Conservation (phyloP, 2,113 vertebrate genomes). For the Phalacrocorax brasilianus region DNA sequence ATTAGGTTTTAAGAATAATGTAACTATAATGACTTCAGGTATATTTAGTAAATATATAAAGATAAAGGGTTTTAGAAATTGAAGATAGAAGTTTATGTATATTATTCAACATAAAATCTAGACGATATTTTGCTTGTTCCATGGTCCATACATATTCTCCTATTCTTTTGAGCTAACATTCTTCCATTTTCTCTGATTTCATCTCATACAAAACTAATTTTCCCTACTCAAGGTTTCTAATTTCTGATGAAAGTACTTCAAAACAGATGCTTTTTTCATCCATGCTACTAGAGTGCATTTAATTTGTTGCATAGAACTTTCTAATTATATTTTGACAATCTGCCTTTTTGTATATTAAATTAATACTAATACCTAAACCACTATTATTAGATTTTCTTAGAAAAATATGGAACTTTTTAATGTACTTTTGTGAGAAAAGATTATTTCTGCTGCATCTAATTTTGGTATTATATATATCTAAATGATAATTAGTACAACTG, state of each 20-base stretch:
- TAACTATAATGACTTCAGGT: background rate
- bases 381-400: background rate
- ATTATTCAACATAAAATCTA: background rate
- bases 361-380: slow-evolving; percentile 4
- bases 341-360: slow-evolving; percentile 22
- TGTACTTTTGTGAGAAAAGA: slow-evolving; percentile 3
- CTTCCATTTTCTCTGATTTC: background rate
- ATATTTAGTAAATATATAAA: background rate
- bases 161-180: background rate
- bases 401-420: background rate
- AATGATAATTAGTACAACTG: background rate
- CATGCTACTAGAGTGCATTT: background rate
- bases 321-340: slow-evolving; percentile 47
- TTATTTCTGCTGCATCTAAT: background rate
- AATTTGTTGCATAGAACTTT: slow-evolving; percentile 3
- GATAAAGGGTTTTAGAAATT: background rate
- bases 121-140: background rate
- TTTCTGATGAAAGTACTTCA: slow-evolving; percentile 31
- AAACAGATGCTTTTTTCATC: slow-evolving; percentile 4
- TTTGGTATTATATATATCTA: slow-evolving; percentile 33
- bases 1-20: background rate
- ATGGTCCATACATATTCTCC: background rate
- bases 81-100: background rate
- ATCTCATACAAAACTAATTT: background rate
- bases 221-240: background rate